These are phyloP conservation scores for Alosa sapidissima DNA, from an alignment of 2,797 vertebrate genomes.

Conservation along the genomic window DNA sequence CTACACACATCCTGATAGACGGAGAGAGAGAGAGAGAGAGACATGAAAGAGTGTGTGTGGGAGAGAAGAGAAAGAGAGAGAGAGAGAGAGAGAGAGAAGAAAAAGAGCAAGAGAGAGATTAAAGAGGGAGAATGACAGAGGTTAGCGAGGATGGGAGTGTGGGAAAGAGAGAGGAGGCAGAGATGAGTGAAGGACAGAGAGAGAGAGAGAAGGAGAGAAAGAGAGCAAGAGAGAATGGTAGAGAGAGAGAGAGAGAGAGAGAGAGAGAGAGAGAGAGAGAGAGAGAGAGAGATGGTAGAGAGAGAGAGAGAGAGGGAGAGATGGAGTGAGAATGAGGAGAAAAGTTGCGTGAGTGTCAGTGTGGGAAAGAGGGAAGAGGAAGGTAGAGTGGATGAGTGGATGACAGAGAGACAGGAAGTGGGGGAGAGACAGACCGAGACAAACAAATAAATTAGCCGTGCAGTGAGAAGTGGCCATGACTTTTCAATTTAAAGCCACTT, in stretches of 20 bases:
- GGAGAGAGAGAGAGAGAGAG: no score
- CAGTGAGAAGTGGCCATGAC: neutral
- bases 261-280: neutral
- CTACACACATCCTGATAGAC: conserved; percentile 82
- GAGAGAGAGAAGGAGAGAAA: conserved; percentile 12
- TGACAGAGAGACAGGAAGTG: neutral
- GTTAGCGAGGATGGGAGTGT: neutral
- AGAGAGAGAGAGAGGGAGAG: neutral
- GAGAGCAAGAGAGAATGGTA: neutral
- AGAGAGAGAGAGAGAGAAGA: neutral
- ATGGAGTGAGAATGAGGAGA: neutral
- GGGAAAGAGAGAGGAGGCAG: neutral
- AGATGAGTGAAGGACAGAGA: neutral
- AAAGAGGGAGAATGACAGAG: conserved; percentile 14
- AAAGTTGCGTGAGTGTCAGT: neutral
- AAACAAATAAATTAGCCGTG: conserved; percentile 18
- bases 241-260: neutral
- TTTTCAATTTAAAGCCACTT: conserved; percentile 9
- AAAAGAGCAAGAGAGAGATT: neutral
- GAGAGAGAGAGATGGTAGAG: neutral
- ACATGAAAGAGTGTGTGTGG: conserved; percentile 8
- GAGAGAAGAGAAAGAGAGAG: neutral
- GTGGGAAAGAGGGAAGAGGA: neutral
- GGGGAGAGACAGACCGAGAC: neutral
- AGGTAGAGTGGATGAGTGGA: neutral